phyloP scores from a whole-genome alignment of 1,140 invertebrate genomes.

The Thalassaphorura encarpata region DNA sequence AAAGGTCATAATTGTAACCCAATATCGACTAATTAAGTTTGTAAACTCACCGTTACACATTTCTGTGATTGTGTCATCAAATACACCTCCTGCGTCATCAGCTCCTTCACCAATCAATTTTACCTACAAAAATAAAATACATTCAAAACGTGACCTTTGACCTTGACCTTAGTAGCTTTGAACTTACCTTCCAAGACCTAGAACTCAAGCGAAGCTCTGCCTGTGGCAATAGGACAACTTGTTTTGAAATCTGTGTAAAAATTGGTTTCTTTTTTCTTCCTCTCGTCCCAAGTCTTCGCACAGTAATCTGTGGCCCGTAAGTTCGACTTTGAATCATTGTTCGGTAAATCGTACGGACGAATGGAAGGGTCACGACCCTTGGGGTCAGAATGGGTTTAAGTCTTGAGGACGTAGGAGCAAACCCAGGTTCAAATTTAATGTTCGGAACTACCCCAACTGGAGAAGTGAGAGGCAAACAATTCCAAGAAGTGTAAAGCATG shows the following conservation, averaged over 20 bases:
- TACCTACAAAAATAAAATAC: conserved; percentile 7
- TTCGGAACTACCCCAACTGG: conserved; percentile 31
- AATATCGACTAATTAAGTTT: neutral
- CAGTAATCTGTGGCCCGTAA: conserved; percentile 56
- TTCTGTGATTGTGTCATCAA: conserved; percentile 60
- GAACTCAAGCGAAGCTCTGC: conserved; percentile 51
- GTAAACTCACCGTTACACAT: conserved; percentile 44
- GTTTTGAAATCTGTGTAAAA: conserved; percentile 52
- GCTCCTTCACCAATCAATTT: conserved; percentile 52
- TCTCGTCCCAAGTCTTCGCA: conserved; percentile 48
- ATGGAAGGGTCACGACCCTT: conserved; percentile 52
- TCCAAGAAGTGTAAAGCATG: conserved; percentile 52
- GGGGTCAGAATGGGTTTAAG: conserved; percentile 48
- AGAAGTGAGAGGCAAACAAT: conserved; percentile 46
- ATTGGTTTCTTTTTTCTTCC: conserved; percentile 49
- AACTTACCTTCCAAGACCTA: conserved; percentile 54
- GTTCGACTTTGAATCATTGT: conserved; percentile 59
- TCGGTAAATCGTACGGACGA: conserved; percentile 51
- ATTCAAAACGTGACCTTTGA: neutral
- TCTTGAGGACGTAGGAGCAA: conserved; percentile 28
- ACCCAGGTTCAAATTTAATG: conserved; percentile 20
- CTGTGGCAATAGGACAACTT: conserved; percentile 51
- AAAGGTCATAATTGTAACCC: conserved; percentile 51
- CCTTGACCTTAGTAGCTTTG: neutral
- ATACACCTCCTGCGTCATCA: conserved; percentile 58